Base-by-base conservation (phyloP, 2,113 vertebrate genomes). In the Vombatus ursinus region DNA sequence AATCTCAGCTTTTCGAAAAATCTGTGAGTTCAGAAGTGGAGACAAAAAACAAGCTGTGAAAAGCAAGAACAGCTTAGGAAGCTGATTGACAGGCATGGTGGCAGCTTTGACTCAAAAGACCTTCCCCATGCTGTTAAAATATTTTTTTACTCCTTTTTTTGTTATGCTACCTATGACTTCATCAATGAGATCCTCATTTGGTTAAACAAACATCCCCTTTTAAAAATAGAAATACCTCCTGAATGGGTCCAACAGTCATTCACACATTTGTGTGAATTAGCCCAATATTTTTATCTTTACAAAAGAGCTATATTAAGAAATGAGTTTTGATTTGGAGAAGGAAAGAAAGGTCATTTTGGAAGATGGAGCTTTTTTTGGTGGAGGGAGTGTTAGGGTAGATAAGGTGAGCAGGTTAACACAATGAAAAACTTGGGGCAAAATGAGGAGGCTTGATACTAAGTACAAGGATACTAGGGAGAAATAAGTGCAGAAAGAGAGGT, bases 11-110 rank as follows among this genome's bases (percentile, higher is more conserved):
- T 44, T 84, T 84, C 23, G 4, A 44, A 52, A 77, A 96, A 94
- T 95, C 89, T 96, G 96, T 95, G 96, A 12, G 2, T 51, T 94
- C 93, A 93, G 93, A 96, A 94, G 94, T 16, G 37, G 44, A 94
- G 95, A 54, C 94, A 94, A 92, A 50, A 92, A 92, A 53, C 94
- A 31, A 96, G 49, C 51, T 95, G 23, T 93, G 94, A 96, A 95
- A 94, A 96, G 94, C 51, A 94, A 52, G 52, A 53, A 19, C 50
- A 47, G 25, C 91, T 95, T 94, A 90, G 51, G 96, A 51, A 94
- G 19, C 10, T 96, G 91, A 52, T 92, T 95, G 50, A 95, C 50
- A 94, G 92, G 47, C 48, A 91, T 68, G 1, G 53, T 19, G 68
- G 47, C 90, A 52, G 12, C 16, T 84, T 84, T 84, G 16, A 14